Evolutionary conservation across 1,140 invertebrate genomes (phyloP).

Genomic region (Monomorium pharaonis): DNA sequence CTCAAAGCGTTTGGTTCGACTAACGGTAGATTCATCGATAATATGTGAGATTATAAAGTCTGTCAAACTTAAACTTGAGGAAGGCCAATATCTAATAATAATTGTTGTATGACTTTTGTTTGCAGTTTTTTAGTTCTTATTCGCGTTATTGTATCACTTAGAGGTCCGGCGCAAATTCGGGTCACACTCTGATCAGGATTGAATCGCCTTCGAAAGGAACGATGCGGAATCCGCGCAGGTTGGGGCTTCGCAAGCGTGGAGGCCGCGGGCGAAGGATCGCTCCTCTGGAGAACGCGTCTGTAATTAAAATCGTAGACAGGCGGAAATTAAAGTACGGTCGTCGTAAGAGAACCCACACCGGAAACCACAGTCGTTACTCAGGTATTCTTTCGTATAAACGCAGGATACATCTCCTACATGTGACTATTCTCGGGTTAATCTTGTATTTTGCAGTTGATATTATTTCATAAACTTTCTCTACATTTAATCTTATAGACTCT

Average conservation of each 20-base stretch:
- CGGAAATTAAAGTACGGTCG: conserved; percentile 2
- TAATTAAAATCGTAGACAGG: conserved; percentile 45
- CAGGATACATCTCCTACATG: neutral
- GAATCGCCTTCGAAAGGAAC: conserved; percentile 2
- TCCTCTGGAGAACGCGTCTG: neutral
- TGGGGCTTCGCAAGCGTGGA: neutral
- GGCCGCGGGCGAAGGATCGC: neutral
- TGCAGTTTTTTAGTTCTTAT: too few species aligned
- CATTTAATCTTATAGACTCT: neutral
- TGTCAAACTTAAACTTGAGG: too few species aligned
- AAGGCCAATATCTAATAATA: too few species aligned
- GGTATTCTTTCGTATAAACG: neutral
- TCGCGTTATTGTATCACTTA: too few species aligned
- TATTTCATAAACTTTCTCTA: neutral
- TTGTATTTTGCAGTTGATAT: neutral
- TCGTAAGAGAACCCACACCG: conserved; percentile 8
- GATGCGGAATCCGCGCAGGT: neutral
- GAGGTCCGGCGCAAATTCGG: too few species aligned
- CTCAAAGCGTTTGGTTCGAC: neutral
- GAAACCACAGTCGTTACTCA: neutral
- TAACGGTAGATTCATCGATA: conserved; percentile 11
- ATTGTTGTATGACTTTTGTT: too few species aligned
- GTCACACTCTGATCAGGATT: conserved; percentile 23
- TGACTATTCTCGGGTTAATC: too few species aligned
- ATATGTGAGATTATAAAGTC: too few species aligned